Evolutionary conservation across 2,797 vertebrate species (phyloP), one percentile per base, ranked within the genome.

Genomic region (Moxostoma hubbsi): DNA sequence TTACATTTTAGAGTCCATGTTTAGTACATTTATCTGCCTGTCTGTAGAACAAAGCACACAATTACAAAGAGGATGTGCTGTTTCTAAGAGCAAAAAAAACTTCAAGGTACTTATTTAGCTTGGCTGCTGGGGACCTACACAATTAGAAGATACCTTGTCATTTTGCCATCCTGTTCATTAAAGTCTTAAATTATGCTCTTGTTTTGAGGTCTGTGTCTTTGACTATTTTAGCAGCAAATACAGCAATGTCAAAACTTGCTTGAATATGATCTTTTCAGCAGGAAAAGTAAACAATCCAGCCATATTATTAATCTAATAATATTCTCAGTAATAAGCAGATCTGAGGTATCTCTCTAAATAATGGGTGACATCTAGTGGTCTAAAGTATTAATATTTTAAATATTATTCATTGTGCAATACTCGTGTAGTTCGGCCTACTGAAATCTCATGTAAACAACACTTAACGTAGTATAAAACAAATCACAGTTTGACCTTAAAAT

Each of bases 341-440:
- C 24, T 24, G 5, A 24, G 1, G 13, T 6, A n/a, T 6, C 6
- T 57, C 15, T 57, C 16, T 7, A 15, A 61, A 69, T 55, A 15
- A 24, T 53, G 36, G 49, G 73, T 18, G 75, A 59, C 79, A 81
- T 63, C 79, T 81, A 54, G 75, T 78, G 79, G 75, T 61, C 61
- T 62, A 11, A 53, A 36, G 11, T 24, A 24, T 24, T 24, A 46
- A 2, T 11, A 46, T 18, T 51, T 9, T 8, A 15, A 24, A 36
- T 2, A 16, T 9, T 62, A 54, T 43, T 54, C 54, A 54, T 1
- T 43, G 50, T 51, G 50, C 10, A 46, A 18, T 66, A 66, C 49
- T 67, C n/a, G 13, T 54, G 36, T 4, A 45, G 13, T 24, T 24
- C 24, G 2, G 24, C 11, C 16, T 24, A 16, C 6, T n/a, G n/a